phyloP scores from a whole-genome alignment of 2,797 vertebrate species.

The Xenentodon cancila region DNA sequence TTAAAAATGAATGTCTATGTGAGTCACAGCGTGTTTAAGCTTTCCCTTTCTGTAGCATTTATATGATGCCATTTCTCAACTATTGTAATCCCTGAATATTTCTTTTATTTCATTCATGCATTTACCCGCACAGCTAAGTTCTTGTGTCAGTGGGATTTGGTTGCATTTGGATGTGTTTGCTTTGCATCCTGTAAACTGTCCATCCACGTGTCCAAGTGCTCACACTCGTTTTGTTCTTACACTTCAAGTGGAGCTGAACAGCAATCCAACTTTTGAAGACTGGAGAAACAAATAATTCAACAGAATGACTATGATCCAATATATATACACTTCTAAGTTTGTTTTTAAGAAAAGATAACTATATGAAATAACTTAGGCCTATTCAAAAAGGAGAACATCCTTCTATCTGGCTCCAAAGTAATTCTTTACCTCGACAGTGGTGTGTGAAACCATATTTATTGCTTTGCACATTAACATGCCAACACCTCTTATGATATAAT shows the following conservation, averaged over 20 bases:
- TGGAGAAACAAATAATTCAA: neutral
- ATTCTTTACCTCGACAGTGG: slow-evolving; percentile 43
- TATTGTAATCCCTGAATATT: neutral
- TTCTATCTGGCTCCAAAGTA: slow-evolving; percentile 33
- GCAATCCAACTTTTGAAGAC: slow-evolving; percentile 18
- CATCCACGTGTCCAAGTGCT: neutral
- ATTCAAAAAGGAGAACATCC: neutral
- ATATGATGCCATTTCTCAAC: slow-evolving; percentile 10
- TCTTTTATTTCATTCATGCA: neutral
- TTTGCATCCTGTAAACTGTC: slow-evolving; percentile 10
- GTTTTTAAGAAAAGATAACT: slow-evolving; percentile 26
- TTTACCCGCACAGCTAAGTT: slow-evolving; percentile 10
- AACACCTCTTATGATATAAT: no score
- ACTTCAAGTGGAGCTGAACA: neutral
- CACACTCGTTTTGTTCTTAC: slow-evolving; percentile 5
- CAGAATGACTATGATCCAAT: slow-evolving; percentile 12
- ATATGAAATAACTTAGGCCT: neutral
- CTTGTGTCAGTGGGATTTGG: slow-evolving; percentile 12
- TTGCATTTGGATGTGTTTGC: slow-evolving; percentile 26
- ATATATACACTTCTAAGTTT: slow-evolving; percentile 9
- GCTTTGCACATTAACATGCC: slow-evolving; percentile 41
- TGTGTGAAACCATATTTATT: slow-evolving; percentile 25
- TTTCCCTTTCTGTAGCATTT: slow-evolving; percentile 14
- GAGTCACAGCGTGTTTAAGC: slow-evolving; percentile 31
- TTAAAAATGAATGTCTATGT: neutral